Evolutionary conservation across 1,140 invertebrate genomes (phyloP).

Genomic region (Trichonephila inaurata): DNA sequence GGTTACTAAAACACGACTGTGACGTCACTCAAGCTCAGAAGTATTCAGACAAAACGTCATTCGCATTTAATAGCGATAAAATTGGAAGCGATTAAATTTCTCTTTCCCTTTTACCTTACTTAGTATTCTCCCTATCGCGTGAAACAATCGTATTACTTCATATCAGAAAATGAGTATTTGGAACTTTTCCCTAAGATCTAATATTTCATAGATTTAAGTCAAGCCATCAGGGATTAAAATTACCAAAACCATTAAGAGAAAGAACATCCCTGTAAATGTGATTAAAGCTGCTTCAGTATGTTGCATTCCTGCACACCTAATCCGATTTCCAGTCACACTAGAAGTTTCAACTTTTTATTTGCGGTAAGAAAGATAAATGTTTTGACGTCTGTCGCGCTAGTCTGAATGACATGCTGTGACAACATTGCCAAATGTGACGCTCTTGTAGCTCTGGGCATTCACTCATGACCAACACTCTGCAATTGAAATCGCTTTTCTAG

Average conservation of each 20-base stretch:
- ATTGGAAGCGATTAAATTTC: background rate
- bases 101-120: background rate
- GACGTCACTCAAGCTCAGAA: no score
- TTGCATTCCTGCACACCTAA: conserved; percentile 11
- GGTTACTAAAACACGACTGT: no score
- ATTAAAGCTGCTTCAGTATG: conserved; percentile 35
- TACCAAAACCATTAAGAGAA: conserved; percentile 22
- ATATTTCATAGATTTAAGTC: conserved; percentile 11
- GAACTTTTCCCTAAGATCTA: background rate
- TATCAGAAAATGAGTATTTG: background rate
- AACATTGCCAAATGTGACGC: background rate
- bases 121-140: background rate
- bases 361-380: conserved; percentile 54
- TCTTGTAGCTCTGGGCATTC: background rate
- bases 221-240: conserved; percentile 20
- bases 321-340: conserved; percentile 46
- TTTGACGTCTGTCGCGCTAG: background rate
- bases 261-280: conserved; percentile 7
- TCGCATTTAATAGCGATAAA: background rate
- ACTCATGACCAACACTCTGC: background rate
- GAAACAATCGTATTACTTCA: conserved; percentile 1
- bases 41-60: no score
- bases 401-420: conserved; percentile 19
- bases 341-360: conserved; percentile 44
- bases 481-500: conserved; percentile 9